These are phyloP conservation scores for Xenopus tropicalis DNA, from an alignment of 2,113 vertebrate species.

Conservation along the genomic window DNA sequence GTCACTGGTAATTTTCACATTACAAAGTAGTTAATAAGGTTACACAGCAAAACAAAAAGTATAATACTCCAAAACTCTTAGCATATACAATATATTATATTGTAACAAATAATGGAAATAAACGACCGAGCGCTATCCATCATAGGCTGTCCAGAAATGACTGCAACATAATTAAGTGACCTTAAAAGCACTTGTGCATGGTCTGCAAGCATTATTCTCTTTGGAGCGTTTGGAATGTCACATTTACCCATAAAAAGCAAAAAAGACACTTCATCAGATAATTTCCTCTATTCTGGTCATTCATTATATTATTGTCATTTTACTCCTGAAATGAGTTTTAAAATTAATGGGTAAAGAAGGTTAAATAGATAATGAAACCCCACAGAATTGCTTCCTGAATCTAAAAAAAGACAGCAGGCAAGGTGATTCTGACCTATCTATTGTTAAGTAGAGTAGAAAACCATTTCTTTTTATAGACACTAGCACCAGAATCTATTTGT, in stretches of 20 bases:
- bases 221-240: conserved; percentile 33
- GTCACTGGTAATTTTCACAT: not conserved
- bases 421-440: conserved; percentile 35
- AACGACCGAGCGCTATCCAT: no score
- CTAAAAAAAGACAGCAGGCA: conserved; percentile 29
- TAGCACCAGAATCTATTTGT: conserved; percentile 17
- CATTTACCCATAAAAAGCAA: conserved; percentile 19
- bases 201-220: conserved; percentile 6
- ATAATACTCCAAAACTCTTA: not conserved
- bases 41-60: not conserved
- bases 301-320: conserved; percentile 35
- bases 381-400: conserved; percentile 13
- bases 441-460: conserved; percentile 23
- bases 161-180: no score
- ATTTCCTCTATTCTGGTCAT: conserved; percentile 34
- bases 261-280: conserved; percentile 28
- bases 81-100: no score
- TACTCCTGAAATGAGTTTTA: conserved; percentile 18
- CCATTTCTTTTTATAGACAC: conserved; percentile 28
- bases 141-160: no score
- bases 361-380: conserved; percentile 36
- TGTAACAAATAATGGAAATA: no score
- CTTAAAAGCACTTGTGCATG: conserved; percentile 9
- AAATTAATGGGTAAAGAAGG: conserved; percentile 35
- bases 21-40: not conserved